Conservation (phyloP, 2,888 invertebrate species). For the Ceriagrion tenellum region DNA sequence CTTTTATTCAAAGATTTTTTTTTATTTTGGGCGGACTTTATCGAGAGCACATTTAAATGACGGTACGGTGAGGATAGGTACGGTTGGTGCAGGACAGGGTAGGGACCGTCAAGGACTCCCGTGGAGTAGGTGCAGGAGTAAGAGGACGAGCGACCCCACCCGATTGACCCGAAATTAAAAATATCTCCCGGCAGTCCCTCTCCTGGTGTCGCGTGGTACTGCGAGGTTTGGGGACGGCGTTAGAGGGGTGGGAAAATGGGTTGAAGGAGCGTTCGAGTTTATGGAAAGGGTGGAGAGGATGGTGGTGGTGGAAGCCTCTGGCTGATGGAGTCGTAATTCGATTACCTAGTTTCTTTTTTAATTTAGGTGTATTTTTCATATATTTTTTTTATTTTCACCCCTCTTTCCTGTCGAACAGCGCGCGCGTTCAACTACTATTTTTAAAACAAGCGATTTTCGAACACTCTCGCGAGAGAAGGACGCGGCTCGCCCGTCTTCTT, state of each 20-base stretch:
- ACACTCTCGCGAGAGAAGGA: neutral
- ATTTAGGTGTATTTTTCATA: neutral
- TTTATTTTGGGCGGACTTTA: neutral
- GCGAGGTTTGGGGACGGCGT: neutral
- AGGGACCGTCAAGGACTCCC: neutral
- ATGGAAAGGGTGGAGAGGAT: neutral
- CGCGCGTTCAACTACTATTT: neutral
- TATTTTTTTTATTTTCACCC: neutral
- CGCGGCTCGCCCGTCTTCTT: neutral
- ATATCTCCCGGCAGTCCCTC: neutral
- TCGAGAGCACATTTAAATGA: constrained; percentile 14
- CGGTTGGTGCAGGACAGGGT: too few species aligned
- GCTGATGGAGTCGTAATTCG: constrained; percentile 7
- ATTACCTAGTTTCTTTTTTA: neutral
- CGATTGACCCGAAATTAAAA: constrained; percentile 6
- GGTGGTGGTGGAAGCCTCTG: neutral
- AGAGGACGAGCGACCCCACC: neutral
- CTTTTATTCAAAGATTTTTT: constrained; percentile 6
- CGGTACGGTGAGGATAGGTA: neutral
- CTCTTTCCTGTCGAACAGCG: neutral
- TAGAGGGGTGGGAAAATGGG: neutral
- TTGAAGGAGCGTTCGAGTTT: neutral
- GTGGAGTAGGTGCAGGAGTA: neutral
- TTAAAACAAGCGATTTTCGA: constrained; percentile 19
- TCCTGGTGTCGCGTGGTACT: neutral